Conservation (phyloP, 2,797 vertebrate genomes). For the Borostomias antarcticus region DNA sequence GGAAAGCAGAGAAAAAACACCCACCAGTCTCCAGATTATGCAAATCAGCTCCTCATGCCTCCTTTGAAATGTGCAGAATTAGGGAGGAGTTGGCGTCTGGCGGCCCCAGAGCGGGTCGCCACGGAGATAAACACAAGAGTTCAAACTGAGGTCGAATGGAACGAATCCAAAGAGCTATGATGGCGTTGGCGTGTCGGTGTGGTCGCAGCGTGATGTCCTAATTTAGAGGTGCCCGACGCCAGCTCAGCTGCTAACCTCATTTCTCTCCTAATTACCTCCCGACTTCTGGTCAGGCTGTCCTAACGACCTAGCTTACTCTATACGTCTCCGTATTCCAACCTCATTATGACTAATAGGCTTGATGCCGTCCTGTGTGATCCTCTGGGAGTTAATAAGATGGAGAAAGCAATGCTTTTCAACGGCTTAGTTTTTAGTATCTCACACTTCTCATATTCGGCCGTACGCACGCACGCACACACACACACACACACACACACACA, state of each 20-base stretch:
- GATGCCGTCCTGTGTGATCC: no score
- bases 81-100: conserved; percentile 16
- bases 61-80: conserved; percentile 70
- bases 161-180: conserved; percentile 45
- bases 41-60: conserved; percentile 63
- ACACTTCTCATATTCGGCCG: not conserved
- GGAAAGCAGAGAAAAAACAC: conserved; percentile 64
- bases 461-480: not conserved
- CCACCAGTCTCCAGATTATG: conserved; percentile 68
- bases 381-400: no score
- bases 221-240: no score
- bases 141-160: conserved; percentile 60
- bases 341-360: no score
- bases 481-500: not conserved
- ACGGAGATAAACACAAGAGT: conserved; percentile 67
- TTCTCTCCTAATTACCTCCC: no score
- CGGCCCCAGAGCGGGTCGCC: conserved; percentile 48
- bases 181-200: conserved; percentile 35
- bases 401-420: not conserved
- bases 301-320: no score
- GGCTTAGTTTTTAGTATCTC: conserved; percentile 5
- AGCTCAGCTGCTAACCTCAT: no score
- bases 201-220: conserved; percentile 31
- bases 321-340: no score
- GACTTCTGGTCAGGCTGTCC: no score